Conservation (phyloP, 2,797 vertebrate genomes). For the Thamnophis elegans region DNA sequence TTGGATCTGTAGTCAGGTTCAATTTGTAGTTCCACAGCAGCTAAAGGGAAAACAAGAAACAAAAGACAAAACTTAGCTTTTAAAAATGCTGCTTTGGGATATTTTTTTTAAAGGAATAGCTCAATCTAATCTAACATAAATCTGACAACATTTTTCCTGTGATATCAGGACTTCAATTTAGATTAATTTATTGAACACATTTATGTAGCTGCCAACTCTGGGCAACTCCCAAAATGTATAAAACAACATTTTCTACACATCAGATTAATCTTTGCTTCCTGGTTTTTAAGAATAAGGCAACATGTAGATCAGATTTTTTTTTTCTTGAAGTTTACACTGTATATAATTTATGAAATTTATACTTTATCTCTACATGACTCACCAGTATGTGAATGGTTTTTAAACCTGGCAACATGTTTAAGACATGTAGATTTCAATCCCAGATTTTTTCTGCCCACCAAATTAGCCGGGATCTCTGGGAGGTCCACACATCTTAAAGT, state of each 20-base stretch:
- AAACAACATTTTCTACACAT: background rate
- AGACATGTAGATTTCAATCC: background rate
- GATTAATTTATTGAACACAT: background rate
- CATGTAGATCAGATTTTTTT: background rate
- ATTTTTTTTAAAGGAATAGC: background rate
- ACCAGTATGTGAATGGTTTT: background rate
- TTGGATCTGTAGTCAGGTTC: conserved; percentile 91
- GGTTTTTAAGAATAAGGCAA: background rate
- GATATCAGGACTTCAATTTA: background rate
- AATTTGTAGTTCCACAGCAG: conserved; percentile 92
- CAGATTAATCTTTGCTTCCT: background rate
- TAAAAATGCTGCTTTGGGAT: background rate
- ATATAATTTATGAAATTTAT: no score
- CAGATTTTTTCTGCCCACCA: background rate
- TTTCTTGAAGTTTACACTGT: background rate
- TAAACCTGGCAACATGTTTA: background rate
- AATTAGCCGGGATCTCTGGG: background rate
- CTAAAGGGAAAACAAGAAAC: background rate
- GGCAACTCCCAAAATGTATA: background rate
- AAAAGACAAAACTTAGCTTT: background rate
- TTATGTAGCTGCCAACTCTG: background rate
- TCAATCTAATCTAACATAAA: background rate
- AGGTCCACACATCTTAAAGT: background rate
- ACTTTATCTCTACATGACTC: no score
- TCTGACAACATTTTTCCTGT: background rate